Conservation (phyloP, 2,113 vertebrate species). For the Vombatus ursinus region DNA sequence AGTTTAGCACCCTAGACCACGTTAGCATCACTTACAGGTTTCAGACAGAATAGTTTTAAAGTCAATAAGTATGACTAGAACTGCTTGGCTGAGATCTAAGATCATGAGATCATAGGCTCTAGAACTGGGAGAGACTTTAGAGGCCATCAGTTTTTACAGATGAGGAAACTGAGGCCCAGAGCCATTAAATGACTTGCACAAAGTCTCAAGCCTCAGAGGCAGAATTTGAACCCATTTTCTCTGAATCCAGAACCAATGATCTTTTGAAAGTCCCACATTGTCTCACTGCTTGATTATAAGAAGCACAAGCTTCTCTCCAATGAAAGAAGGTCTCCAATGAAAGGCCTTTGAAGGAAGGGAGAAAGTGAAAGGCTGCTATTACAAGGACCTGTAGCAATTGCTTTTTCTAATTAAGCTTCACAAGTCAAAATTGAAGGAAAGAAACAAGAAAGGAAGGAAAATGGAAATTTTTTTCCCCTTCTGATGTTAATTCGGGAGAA, state of each 20-base stretch:
- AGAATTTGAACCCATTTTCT: background rate
- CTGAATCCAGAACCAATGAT: background rate
- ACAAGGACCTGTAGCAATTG: background rate
- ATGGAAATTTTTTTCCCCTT: conserved; percentile 19
- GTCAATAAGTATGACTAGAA: background rate
- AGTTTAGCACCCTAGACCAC: background rate
- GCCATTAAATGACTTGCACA: background rate
- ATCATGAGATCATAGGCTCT: background rate
- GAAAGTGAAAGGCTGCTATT: background rate
- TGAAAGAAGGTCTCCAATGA: background rate
- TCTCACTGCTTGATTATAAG: background rate
- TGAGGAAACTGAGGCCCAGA: background rate
- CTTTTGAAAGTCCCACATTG: background rate
- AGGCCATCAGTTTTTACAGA: background rate
- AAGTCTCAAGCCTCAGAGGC: background rate
- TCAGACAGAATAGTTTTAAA: background rate
- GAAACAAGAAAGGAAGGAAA: background rate
- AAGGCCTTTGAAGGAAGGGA: background rate
- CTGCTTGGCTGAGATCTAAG: background rate
- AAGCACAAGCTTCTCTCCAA: background rate
- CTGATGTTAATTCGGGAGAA: conserved; percentile 52
- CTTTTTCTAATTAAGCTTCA: background rate
- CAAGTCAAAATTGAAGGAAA: conserved; percentile 19
- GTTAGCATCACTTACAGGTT: background rate
- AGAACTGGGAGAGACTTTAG: background rate